phyloP scores from a whole-genome alignment of 2,888 invertebrate genomes.

The Drosophila affinis region DNA sequence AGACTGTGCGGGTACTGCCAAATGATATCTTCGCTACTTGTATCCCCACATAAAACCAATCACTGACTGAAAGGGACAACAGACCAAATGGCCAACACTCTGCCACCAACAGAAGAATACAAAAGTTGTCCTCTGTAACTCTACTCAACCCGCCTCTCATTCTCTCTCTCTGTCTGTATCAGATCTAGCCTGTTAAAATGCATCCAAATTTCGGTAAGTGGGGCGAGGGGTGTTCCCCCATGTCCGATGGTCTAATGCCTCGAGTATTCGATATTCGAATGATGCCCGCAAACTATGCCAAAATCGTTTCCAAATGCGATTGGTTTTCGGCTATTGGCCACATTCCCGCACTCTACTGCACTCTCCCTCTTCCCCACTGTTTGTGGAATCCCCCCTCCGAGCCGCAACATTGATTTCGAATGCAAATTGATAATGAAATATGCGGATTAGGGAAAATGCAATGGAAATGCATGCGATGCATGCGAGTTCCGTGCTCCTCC shows the following conservation, averaged over 20 bases:
- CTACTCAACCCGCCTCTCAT: neutral
- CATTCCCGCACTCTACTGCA: neutral
- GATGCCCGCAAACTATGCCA: constrained; percentile 42
- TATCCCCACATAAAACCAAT: neutral
- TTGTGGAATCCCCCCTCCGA: neutral
- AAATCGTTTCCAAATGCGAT: constrained; percentile 30
- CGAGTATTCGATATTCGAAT: constrained; percentile 4
- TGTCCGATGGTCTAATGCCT: neutral
- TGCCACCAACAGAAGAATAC: neutral
- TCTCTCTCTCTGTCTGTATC: neutral
- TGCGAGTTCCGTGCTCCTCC: neutral
- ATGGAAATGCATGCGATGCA: neutral
- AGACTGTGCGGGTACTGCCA: neutral
- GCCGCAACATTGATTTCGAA: constrained; percentile 33
- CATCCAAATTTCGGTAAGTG: neutral
- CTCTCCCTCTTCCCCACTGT: neutral
- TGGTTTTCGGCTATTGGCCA: constrained; percentile 32
- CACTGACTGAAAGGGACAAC: constrained; percentile 3
- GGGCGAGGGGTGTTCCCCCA: neutral
- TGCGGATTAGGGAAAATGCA: constrained; percentile 24
- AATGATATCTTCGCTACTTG: neutral
- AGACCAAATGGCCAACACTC: neutral
- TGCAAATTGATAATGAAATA: constrained; percentile 49
- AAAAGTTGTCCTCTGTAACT: neutral
- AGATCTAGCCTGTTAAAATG: no score